Evolutionary conservation across 1,140 invertebrate species (phyloP).

Genomic region (Pararge aegeria): DNA sequence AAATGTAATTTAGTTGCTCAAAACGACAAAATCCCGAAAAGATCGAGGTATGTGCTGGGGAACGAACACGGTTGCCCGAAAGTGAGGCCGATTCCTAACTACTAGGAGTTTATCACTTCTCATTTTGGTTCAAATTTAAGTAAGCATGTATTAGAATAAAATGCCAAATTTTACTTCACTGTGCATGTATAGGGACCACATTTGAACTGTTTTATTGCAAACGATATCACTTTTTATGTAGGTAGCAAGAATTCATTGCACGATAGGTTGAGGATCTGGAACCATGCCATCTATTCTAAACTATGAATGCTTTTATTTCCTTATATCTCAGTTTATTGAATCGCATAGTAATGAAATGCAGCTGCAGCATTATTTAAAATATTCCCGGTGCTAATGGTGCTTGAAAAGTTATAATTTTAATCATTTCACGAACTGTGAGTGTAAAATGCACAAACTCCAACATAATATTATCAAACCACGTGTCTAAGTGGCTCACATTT

Average conservation of each 20-base stretch:
- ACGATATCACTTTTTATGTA: constrained; percentile 15
- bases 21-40: too few species aligned
- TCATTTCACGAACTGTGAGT: background rate
- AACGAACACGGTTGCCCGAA: too few species aligned
- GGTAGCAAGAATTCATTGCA: constrained; percentile 19
- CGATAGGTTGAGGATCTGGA: constrained; percentile 24
- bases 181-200: too few species aligned
- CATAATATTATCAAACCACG: background rate
- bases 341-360: constrained; percentile 12
- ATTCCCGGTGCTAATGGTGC: background rate
- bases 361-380: background rate
- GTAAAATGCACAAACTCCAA: background rate
- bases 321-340: constrained; percentile 19
- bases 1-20: too few species aligned
- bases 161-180: too few species aligned
- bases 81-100: too few species aligned
- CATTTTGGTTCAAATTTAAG: too few species aligned
- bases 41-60: too few species aligned
- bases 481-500: too few species aligned
- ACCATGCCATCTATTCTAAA: constrained; percentile 24
- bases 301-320: constrained; percentile 19
- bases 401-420: background rate
- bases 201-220: constrained; percentile 10
- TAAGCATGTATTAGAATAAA: too few species aligned
- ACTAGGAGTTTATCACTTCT: too few species aligned